Percentiles rank a stretch among this genome's conserved stretches.
phyloP scores from a whole-genome alignment of 2,113 vertebrate genomes.

The Sphyrna mokarran region DNA sequence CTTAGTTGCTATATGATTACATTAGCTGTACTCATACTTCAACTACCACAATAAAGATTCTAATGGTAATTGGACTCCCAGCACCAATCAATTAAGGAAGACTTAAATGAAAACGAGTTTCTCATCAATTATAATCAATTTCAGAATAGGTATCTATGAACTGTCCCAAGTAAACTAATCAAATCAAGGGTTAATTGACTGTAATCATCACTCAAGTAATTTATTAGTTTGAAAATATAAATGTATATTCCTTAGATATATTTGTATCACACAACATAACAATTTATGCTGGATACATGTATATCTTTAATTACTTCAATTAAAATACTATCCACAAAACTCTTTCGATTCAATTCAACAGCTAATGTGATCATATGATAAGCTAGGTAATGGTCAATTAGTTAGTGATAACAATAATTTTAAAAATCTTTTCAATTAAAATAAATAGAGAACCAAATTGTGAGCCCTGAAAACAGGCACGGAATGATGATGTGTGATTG shows the following conservation, averaged over 20 bases:
- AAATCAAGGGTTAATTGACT: background rate
- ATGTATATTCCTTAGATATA: background rate
- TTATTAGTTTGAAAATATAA: background rate
- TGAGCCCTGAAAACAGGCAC: background rate
- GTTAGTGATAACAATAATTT: background rate
- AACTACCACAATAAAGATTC: background rate
- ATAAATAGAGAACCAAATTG: background rate
- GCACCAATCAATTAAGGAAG: background rate
- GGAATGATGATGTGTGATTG: background rate
- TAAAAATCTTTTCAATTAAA: background rate
- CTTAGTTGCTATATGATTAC: background rate
- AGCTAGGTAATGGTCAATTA: background rate
- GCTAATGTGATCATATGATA: background rate
- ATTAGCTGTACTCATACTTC: background rate
- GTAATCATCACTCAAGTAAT: background rate
- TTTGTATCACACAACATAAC: background rate
- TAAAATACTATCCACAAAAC: background rate
- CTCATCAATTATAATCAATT: background rate
- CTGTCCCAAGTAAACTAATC: background rate
- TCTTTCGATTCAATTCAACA: background rate
- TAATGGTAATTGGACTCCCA: background rate
- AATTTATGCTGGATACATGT: background rate
- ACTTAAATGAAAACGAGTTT: background rate
- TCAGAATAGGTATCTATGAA: background rate
- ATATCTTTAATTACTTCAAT: conserved; percentile 1